Conservation (phyloP, 2,113 vertebrate species). For the Cepphus grylle region DNA sequence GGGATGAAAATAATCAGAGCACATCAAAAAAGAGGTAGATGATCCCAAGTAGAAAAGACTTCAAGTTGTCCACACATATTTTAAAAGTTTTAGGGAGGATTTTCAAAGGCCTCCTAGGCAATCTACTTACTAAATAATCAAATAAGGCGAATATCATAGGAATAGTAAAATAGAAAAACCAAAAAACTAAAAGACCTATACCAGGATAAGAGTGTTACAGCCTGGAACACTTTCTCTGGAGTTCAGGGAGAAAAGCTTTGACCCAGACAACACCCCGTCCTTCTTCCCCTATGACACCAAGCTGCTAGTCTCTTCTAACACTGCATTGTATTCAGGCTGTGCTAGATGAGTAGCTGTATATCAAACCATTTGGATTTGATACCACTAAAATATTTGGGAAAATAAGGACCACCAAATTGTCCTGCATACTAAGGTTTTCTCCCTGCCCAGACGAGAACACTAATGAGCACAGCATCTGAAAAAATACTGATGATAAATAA, state of each 20-base stretch:
- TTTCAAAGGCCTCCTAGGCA: neutral
- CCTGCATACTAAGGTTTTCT: neutral
- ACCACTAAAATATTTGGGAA: neutral
- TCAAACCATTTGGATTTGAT: neutral
- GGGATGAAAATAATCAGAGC: neutral
- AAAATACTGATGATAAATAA: neutral
- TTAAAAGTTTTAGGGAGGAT: neutral
- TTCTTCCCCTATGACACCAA: neutral
- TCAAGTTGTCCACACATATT: neutral
- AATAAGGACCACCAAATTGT: neutral
- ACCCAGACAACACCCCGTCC: rapidly evolving
- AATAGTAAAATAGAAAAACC: neutral
- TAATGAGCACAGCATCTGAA: neutral
- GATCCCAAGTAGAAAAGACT: neutral
- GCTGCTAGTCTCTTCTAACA: neutral
- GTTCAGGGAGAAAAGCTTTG: neutral
- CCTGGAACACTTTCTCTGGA: neutral
- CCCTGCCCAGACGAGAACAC: neutral
- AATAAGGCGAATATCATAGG: neutral
- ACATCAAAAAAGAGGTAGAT: neutral
- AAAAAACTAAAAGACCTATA: neutral
- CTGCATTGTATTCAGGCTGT: neutral
- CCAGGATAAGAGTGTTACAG: neutral
- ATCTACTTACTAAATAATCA: neutral
- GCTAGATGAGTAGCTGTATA: neutral